Evolutionary conservation across 1,140 invertebrate genomes (phyloP).

Genomic region (Potamilus streckersoni): DNA sequence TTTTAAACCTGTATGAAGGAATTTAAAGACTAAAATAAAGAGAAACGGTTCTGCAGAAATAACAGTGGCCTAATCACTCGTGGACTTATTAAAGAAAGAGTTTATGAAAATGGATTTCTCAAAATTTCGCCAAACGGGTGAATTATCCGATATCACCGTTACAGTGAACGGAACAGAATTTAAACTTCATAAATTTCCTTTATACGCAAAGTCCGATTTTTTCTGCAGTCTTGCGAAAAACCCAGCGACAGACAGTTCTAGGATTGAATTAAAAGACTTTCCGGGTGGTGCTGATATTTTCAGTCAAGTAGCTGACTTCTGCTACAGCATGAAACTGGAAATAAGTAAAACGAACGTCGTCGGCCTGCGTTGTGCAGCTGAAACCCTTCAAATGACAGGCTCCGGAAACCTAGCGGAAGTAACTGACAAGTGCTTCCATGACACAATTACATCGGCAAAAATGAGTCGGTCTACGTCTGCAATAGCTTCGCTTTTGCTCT

Average conservation of each 20-base stretch:
- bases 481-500: conserved; percentile 48
- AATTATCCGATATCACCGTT: conserved; percentile 63
- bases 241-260: conserved; percentile 28
- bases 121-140: conserved; percentile 61
- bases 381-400: conserved; percentile 61
- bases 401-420: conserved; percentile 58
- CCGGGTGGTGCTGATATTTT: conserved; percentile 63
- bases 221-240: conserved; percentile 56
- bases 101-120: conserved; percentile 59
- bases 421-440: conserved; percentile 59
- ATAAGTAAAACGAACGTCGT: conserved; percentile 60
- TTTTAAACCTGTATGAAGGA: too few relatives aligned
- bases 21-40: too few relatives aligned
- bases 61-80: too few relatives aligned
- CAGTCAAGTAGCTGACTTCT: conserved; percentile 62
- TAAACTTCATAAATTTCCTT: conserved; percentile 64
- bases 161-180: conserved; percentile 49
- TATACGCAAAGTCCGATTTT: conserved; percentile 62
- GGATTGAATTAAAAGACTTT: conserved; percentile 55
- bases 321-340: conserved; percentile 63
- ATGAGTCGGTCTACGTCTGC: conserved; percentile 48
- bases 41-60: too few relatives aligned
- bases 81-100: too few relatives aligned
- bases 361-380: conserved; percentile 59
- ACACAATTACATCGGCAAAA: conserved; percentile 59